Evolutionary conservation across 2,888 invertebrate species (phyloP), one percentile per base, ranked within the genome.

Genomic region (Cactoblastis cactorum): DNA sequence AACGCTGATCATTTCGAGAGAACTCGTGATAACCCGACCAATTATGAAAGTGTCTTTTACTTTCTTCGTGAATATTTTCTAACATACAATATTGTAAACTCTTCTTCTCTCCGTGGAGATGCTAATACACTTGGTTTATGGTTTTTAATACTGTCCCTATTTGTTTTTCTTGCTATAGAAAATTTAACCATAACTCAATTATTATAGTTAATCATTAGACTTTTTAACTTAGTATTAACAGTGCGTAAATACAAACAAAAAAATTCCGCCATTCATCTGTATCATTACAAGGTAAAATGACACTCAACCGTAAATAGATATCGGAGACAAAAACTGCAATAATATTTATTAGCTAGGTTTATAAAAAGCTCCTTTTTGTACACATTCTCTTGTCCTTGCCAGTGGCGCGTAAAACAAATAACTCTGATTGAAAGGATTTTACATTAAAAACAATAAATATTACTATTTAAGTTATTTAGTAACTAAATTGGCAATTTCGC

Each of bases 1-100:
- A 61, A 80, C 37, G 61, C 80, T 59, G 51, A 61, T 56, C 56
- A 75, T 61, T 80, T 70, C 12, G 61, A 58, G 64, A 70, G 69
- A 18, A 49, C 8, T 8, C 12, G n/a, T 12, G 22, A 22, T 4
- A 8, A 28, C 28, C 17, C 14, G 5, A 32, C 12, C 15, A 28
- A 28, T 15, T 28, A 11, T 14, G 5, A 11, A 43, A 17, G 4
- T 8, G 11, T 18, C 12, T 14, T 39, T 19, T n/a, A n/a, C n/a
- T n/a, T n/a, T n/a, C n/a, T n/a, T n/a, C n/a, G n/a, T n/a, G n/a
- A n/a, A n/a, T n/a, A n/a, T n/a, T n/a, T n/a, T n/a, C n/a, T n/a
- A n/a, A n/a, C n/a, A n/a, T n/a, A n/a, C n/a, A n/a, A n/a, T n/a
- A n/a, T n/a, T n/a, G n/a, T n/a, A n/a, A n/a, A n/a, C n/a, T n/a